phyloP scores from a whole-genome alignment of 2,113 vertebrate genomes.

The Hippoglossus stenolepis region DNA sequence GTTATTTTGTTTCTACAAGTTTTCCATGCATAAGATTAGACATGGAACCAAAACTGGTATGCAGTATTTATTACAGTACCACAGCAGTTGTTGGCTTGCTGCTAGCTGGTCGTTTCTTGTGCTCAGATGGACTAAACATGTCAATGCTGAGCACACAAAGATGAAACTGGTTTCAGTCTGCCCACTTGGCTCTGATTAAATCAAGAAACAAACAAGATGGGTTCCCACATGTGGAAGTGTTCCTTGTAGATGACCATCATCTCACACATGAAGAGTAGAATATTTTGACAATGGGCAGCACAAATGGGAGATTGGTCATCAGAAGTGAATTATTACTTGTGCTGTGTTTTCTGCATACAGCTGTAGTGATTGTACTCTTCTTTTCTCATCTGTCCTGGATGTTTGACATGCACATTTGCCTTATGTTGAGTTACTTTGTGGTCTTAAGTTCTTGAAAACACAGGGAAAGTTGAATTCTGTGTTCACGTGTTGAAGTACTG shows the following conservation, averaged over 20 bases:
- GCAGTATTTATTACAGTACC: background rate
- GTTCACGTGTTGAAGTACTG: slow-evolving; percentile 66
- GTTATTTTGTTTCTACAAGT: no score
- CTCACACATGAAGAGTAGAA: slow-evolving; percentile 28
- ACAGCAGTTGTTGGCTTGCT: background rate
- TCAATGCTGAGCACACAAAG: slow-evolving; percentile 10
- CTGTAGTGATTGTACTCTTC: slow-evolving; percentile 68
- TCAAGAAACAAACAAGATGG: slow-evolving; percentile 5
- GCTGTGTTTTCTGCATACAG: slow-evolving; percentile 61
- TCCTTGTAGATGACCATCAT: slow-evolving; percentile 37
- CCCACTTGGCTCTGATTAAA: background rate
- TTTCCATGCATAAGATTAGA: no score
- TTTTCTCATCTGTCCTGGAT: slow-evolving; percentile 54
- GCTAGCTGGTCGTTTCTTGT: background rate
- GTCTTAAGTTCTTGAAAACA: slow-evolving; percentile 64
- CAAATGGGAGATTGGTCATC: slow-evolving; percentile 29
- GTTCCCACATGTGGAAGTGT: slow-evolving; percentile 35
- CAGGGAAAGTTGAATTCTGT: slow-evolving; percentile 64
- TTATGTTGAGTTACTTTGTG: slow-evolving; percentile 75
- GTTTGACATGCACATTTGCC: slow-evolving; percentile 66
- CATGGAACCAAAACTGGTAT: background rate
- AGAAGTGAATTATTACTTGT: slow-evolving; percentile 55
- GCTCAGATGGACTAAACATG: background rate
- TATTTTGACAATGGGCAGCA: slow-evolving; percentile 22
- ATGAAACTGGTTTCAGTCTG: slow-evolving; percentile 29